Base-by-base conservation (phyloP, 2,797 vertebrate genomes). In the Crenichthys baileyi region DNA sequence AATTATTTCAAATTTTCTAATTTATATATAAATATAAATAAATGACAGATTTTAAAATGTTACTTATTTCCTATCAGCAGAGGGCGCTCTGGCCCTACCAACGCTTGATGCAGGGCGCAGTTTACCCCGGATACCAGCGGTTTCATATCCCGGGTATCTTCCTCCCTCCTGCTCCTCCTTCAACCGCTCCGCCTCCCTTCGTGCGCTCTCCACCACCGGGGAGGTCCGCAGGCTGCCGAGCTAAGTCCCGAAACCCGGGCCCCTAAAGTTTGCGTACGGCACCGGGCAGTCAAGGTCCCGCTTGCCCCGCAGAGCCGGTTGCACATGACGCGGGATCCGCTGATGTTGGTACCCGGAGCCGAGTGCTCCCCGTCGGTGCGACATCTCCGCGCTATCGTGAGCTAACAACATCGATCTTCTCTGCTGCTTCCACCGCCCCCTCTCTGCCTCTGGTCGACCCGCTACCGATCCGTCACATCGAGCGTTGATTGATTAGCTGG, bases 121-220 rank as follows among this genome's bases (percentile, higher is more conserved):
- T 44, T 88, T 84, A 82, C 83, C 87, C 87, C 87, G 91, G 89
- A 82, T 78, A 74, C 77, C 79, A 51, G 83, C 85, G 31, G 73
- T 85, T 94, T 88, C 76, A 87, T 93, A 93, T 96, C 95, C 44
- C 95, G 95, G 95, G 93, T 91, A 82, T 72, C 82, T 75, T 76
- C 60, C 20, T 26, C 67, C 67, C 68, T 72, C 76, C 76, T 56
- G 83, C 90, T 85, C 78, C 86, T 80, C 88, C 85, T 88, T 78
- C 90, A 75, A 88, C 88, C 93, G 80, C 82, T 88, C 90, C 79
- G 88, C 89, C 76, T 90, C 89, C 85, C 82, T 85, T 83, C 85
- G 89, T 92, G 89, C 83, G 83, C 88, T 89, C 73, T 88, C 80
- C 73, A 90, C 79, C 72, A 90, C 87, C 90, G 92, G 92, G 92